These are phyloP conservation scores for Drosophila sturtevanti DNA, from an alignment of 1,140 invertebrate genomes.

Conservation along the genomic window DNA sequence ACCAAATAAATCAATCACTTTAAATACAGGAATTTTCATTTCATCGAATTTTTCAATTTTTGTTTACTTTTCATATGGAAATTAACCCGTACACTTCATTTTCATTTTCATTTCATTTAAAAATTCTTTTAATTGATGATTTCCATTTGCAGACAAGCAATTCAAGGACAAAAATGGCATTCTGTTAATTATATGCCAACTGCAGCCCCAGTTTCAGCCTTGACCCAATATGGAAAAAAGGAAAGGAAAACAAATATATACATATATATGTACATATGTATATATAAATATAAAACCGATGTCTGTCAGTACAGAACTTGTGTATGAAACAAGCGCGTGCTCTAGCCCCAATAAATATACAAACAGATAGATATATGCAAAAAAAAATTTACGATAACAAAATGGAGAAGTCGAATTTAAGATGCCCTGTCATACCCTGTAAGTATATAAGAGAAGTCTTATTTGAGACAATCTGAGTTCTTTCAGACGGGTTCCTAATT, in stretches of 20 bases:
- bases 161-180: slow-evolving; percentile 24
- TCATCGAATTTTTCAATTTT: not conserved
- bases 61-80: not conserved
- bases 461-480: too few relatives aligned
- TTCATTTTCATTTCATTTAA: not conserved
- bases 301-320: slow-evolving; percentile 13
- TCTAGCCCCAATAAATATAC: slow-evolving; percentile 22
- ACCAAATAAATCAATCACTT: slow-evolving; percentile 4
- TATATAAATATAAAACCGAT: not conserved
- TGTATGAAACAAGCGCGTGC: slow-evolving; percentile 37
- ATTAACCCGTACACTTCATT: not conserved
- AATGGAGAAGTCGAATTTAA: not conserved
- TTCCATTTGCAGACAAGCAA: not conserved
- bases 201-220: slow-evolving; percentile 28
- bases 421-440: too few relatives aligned
- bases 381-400: not conserved
- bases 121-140: slow-evolving; percentile 7
- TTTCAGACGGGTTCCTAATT: too few relatives aligned
- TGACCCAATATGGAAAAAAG: slow-evolving; percentile 45
- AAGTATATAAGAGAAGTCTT: too few relatives aligned
- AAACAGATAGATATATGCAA: slow-evolving; percentile 22
- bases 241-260: slow-evolving; percentile 10
- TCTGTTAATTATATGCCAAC: slow-evolving; percentile 3
- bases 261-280: slow-evolving; percentile 12
- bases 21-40: not conserved